phyloP scores from a whole-genome alignment of 2,888 invertebrate species.

The Eumacrocentrus americanus region DNA sequence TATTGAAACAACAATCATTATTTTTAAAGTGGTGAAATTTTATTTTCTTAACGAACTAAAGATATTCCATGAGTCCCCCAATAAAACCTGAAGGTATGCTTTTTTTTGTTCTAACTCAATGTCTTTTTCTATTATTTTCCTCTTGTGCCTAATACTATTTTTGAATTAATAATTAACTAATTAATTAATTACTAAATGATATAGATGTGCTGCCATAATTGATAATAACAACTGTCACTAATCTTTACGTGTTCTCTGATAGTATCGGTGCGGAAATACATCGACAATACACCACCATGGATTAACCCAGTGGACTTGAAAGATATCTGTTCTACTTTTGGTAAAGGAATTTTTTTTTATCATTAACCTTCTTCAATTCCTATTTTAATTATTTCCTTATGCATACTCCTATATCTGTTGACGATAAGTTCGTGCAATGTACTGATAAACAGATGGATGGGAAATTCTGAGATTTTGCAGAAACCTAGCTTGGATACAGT shows the following conservation, averaged over 20 bases:
- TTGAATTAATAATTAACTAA: not conserved
- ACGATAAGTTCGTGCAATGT: too few relatives aligned
- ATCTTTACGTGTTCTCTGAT: not conserved
- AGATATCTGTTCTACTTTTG: slow-evolving; percentile 29
- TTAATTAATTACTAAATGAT: not conserved
- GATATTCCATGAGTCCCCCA: slow-evolving; percentile 36
- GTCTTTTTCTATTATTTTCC: not conserved
- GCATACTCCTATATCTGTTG: too few relatives aligned
- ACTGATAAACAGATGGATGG: too few relatives aligned
- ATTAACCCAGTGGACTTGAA: slow-evolving; percentile 26
- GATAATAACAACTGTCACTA: slow-evolving; percentile 5
- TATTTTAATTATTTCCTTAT: too few relatives aligned
- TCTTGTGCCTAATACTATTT: not conserved
- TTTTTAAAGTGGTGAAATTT: not conserved
- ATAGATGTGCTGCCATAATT: not conserved
- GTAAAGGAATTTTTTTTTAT: slow-evolving; percentile 22
- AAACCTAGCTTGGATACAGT: too few relatives aligned
- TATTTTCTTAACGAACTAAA: slow-evolving; percentile 9
- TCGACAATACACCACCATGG: slow-evolving; percentile 29
- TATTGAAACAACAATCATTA: not conserved
- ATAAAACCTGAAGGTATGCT: slow-evolving; percentile 32
- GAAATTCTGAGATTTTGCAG: too few relatives aligned
- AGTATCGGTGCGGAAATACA: slow-evolving; percentile 10
- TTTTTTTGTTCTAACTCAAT: not conserved
- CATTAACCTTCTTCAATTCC: not conserved